Evolutionary conservation across 1,140 invertebrate genomes (phyloP).

Genomic region (Papilio machaon): DNA sequence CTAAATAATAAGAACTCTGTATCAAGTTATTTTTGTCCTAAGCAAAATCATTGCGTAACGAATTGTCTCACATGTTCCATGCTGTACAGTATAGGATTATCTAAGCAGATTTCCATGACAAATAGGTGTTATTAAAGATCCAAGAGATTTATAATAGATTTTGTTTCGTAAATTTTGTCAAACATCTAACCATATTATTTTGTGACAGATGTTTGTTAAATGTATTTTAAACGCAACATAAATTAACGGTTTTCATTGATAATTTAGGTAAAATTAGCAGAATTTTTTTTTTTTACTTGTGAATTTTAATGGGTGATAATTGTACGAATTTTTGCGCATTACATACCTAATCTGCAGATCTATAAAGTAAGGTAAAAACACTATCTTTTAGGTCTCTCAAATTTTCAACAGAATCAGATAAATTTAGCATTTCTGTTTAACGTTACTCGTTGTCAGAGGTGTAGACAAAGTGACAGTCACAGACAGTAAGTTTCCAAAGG

Average conservation of each 20-base stretch:
- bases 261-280: not conserved
- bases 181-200: not conserved
- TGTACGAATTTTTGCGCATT: not conserved
- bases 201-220: not conserved
- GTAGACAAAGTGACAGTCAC: too few species aligned
- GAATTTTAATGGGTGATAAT: not conserved
- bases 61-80: constrained; percentile 31
- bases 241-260: not conserved
- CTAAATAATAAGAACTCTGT: not conserved
- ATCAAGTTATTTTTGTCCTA: constrained; percentile 19
- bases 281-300: too few species aligned
- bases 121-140: constrained; percentile 27
- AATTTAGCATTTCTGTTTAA: constrained; percentile 57
- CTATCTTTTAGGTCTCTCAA: not conserved
- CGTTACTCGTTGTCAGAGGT: constrained; percentile 43
- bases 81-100: too few species aligned
- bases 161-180: not conserved
- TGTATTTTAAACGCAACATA: not conserved
- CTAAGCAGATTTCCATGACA: constrained; percentile 26
- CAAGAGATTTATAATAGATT: constrained; percentile 11
- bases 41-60: constrained; percentile 9
- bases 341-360: too few species aligned
- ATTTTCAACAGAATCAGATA: constrained; percentile 45
- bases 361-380: not conserved
- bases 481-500: too few species aligned